Evolutionary conservation across 2,797 vertebrate genomes (phyloP), one percentile per base, ranked within the genome.

Genomic region (Notamacropus eugenii): DNA sequence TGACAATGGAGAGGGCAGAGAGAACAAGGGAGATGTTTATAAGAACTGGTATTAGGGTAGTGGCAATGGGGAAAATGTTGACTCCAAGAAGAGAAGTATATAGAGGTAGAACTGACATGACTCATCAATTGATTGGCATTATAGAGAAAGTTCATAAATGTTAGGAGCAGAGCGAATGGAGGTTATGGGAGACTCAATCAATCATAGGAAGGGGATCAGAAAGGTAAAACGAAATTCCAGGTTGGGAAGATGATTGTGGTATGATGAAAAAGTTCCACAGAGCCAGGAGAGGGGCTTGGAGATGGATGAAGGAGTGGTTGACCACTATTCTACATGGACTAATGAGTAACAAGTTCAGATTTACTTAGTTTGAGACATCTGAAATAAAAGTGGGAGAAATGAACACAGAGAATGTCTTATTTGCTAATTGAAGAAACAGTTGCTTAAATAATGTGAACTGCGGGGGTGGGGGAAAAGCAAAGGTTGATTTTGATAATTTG

Each of bases 381-480:
- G 67, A 19, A 40, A 74, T 22, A 6, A 74, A 74, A 74, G 19
- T 74, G 16, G 16, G n/a, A 40, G n/a, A 74, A 67, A 74, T 74
- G 19, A 40, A 40, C 16, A 67, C 34, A 67, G 14, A 67, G 13
- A 1, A n/a, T 40, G n/a, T 40, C 67, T 74, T 74, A 74, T 74
- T 74, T 74, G 16, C 22, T 9, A n/a, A 40, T 2, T 40, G n/a
- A 74, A 74, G 62, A 40, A 40, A 74, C 40, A 19, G 34, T 14
- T 16, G 1, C 62, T 14, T 67, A 74, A 74, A 40, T 74, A 74
- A 22, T 40, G n/a, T 74, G n/a, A 62, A 62, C 28, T 59, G 58
- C 11, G 34, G 34, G 62, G 13, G 13, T 1, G 4, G 59, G 1
- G 31, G 5, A 58, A 1, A 3, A 3, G 0, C 2, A 67, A 34